A percentile compares a stretch with the other conserved stretches of the same genome.
These are phyloP conservation scores for Neopipo cinnamomea DNA, from an alignment of 2,113 vertebrate genomes.

Conservation along the genomic window DNA sequence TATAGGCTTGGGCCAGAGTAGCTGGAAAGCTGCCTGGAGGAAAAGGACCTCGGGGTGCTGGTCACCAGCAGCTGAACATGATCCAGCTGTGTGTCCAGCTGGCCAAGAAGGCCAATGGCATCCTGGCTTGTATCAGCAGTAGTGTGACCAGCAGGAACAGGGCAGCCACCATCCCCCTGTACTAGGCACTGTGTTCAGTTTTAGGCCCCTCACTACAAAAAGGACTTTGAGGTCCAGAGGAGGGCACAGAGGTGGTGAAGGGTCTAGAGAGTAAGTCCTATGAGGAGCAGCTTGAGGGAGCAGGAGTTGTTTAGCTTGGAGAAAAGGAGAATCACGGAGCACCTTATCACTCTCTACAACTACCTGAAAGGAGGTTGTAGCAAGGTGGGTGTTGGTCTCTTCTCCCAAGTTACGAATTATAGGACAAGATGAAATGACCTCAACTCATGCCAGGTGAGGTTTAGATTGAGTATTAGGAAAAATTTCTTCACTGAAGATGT, in stretches of 20 bases:
- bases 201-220: not conserved
- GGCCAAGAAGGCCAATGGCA: not conserved
- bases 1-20: not conserved
- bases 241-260: not conserved
- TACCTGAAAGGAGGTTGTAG: not conserved
- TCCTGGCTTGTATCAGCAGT: not conserved
- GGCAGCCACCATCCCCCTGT: not conserved
- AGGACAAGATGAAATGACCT: not conserved
- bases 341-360: too few relatives aligned
- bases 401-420: not conserved
- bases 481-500: not conserved
- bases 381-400: rapidly evolving
- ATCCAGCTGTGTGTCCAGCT: not conserved
- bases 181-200: not conserved
- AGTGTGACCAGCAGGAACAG: not conserved
- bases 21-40: not conserved
- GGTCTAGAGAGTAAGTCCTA: not conserved
- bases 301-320: not conserved
- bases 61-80: not conserved
- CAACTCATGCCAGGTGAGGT: not conserved
- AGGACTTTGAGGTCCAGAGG: not conserved
- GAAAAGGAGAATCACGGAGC: not conserved
- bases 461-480: not conserved
- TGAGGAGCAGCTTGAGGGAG: not conserved
- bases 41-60: not conserved